Base-by-base conservation (phyloP, 2,113 vertebrate species). In the Excalfactoria chinensis region DNA sequence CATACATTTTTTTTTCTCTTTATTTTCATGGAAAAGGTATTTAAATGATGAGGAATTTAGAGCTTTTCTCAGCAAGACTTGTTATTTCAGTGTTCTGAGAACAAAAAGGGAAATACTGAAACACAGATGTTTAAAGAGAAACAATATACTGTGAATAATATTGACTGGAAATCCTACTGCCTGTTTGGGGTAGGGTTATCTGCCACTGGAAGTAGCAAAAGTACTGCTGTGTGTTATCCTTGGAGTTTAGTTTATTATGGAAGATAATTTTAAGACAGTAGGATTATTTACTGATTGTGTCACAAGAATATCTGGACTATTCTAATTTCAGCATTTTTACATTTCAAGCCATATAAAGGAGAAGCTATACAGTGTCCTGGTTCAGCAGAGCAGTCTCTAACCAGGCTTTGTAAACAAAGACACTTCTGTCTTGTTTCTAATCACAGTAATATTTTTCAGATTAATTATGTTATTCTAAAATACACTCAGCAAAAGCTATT, bases 231-330 rank as follows among this genome's bases (percentile, higher is more conserved):
- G 40, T 79, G 35, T 69, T 87, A 51, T 25, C 58, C 23, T n/a
- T 78, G n/a, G n/a, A 11, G 35, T 78, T 81, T 86, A n/a, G 26
- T 69, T 95, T 78, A 62, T 88, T 81, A 67, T 88, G 53, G 66
- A 93, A 91, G 37, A 37, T 86, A 51, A 41, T 86, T 95, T 86
- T 49, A 72, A 75, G 64, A 88, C 89, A 89, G 22, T 23, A 75
- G 46, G 8, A 43, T 78, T 90, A 77, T 88, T 90, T 94, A 88
- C 84, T 90, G n/a, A 10, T 88, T 69, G 34, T 94, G 53, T 84
- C 70, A 78, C 15, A 4, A 48, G 62, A 88, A 37, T 84, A 64
- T 93, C 86, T 88, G 44, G 25, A 66, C 86, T 92, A 44, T 84
- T 93, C n/a, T 84, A 78, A 62, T 60, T 78, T 92, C 48, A 81